Evolutionary conservation across 1,140 invertebrate species (phyloP).

Genomic region (Batillaria attramentaria): DNA sequence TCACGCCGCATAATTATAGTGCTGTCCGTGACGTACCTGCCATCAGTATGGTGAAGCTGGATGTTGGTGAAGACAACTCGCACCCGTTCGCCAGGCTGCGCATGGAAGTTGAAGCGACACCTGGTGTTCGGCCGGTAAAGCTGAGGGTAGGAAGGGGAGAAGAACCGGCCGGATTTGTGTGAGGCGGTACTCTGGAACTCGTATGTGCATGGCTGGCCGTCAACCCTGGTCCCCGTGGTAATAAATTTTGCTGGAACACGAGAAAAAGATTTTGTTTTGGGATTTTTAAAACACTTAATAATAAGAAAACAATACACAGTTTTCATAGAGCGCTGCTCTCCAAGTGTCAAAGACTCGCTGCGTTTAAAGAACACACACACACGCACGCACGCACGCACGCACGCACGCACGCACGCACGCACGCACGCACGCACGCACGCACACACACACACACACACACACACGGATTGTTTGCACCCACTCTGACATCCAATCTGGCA

Average conservation of each 20-base stretch:
- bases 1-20: no score
- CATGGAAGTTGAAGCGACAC: conserved; percentile 84
- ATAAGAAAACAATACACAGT: not conserved
- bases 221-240: conserved; percentile 37
- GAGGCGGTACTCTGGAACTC: conserved; percentile 45
- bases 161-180: conserved; percentile 80
- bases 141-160: conserved; percentile 87
- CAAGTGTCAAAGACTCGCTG: no score
- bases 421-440: no score
- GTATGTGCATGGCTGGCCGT: conserved; percentile 48
- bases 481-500: no score
- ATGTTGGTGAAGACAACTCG: conserved; percentile 70
- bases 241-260: conserved; percentile 43
- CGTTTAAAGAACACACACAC: no score
- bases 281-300: not conserved
- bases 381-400: no score
- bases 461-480: no score
- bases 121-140: conserved; percentile 85
- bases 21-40: conserved; percentile 45
- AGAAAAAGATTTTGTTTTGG: not conserved
- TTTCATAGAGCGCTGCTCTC: no score
- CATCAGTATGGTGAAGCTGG: conserved; percentile 50
- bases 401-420: no score
- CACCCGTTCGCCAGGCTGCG: conserved; percentile 69
- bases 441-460: no score